Evolutionary conservation across 1,140 invertebrate genomes (phyloP).

Genomic region (Spodoptera litura): DNA sequence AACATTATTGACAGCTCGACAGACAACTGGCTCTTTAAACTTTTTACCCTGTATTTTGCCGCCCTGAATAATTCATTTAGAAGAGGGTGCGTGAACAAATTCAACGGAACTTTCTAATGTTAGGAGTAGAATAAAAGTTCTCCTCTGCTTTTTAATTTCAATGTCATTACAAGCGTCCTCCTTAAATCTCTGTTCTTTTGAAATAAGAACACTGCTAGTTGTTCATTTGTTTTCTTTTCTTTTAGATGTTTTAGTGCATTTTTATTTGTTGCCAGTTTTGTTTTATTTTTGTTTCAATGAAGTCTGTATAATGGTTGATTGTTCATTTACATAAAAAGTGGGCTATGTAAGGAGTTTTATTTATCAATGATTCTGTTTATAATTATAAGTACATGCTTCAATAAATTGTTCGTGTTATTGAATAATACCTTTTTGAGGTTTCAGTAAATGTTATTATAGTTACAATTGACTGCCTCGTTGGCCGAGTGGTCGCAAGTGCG

Average conservation of each 20-base stretch:
- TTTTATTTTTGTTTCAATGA: not conserved
- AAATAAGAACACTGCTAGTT: conserved; percentile 11
- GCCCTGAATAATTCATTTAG: conserved; percentile 69
- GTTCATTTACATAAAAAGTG: no score
- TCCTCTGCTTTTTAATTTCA: conserved; percentile 46
- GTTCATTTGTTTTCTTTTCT: conserved; percentile 12
- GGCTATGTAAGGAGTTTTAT: no score
- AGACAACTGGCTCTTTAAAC: conserved; percentile 61
- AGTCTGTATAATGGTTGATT: no score
- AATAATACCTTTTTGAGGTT: no score
- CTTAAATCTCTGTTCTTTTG: conserved; percentile 41
- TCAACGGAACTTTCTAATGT: conserved; percentile 58
- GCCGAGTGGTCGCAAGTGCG: no score
- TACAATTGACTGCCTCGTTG: no score
- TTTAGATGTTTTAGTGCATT: not conserved
- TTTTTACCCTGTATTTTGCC: conserved; percentile 59
- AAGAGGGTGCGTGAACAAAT: conserved; percentile 68
- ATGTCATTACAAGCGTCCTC: conserved; percentile 42
- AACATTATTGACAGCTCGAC: conserved; percentile 66
- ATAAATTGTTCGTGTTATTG: no score
- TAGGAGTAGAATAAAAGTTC: conserved; percentile 61
- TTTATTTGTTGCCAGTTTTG: not conserved
- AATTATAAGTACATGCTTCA: no score
- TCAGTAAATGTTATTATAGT: no score
- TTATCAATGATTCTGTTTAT: no score